A percentile compares a stretch with the other conserved stretches of the same genome.
Conservation (phyloP, 2,888 invertebrate species). For the Cantharis rufa region DNA sequence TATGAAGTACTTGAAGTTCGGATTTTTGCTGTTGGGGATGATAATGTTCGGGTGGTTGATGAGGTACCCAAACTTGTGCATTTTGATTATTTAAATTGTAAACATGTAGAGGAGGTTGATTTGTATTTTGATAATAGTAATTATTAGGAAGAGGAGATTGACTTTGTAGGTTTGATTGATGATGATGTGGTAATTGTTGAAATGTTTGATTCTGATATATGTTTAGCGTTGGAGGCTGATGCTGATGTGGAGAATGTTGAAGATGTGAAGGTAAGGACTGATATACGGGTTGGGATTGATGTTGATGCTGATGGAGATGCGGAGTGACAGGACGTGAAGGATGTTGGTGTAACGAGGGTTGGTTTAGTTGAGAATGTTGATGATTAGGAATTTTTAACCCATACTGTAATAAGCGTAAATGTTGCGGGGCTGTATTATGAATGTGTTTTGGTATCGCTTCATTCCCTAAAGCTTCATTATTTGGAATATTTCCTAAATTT, state of each 20-base stretch:
- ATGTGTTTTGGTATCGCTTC: constrained; percentile 57
- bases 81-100: constrained; percentile 45
- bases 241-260: constrained; percentile 46
- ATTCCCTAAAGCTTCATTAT: constrained; percentile 38
- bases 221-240: constrained; percentile 37
- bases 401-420: constrained; percentile 61
- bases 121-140: constrained; percentile 43
- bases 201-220: constrained; percentile 40
- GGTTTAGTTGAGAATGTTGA: constrained; percentile 48
- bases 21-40: constrained; percentile 37
- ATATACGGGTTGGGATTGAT: constrained; percentile 41
- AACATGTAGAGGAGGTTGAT: constrained; percentile 35
- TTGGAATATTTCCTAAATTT: constrained; percentile 37
- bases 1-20: constrained; percentile 40
- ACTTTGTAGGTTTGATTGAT: constrained; percentile 30
- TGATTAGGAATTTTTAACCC: constrained; percentile 63
- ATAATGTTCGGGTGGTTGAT: constrained; percentile 47
- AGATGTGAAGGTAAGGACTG: constrained; percentile 55
- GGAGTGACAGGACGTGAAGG: constrained; percentile 56
- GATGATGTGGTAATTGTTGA: constrained; percentile 36
- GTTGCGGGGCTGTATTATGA: constrained; percentile 62
- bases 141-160: constrained; percentile 30
- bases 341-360: constrained; percentile 51
- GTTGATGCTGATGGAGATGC: constrained; percentile 48
- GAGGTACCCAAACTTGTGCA: constrained; percentile 47